These are phyloP conservation scores for Apteryx mantelli DNA, from an alignment of 2,113 vertebrate genomes.

Conservation along the genomic window DNA sequence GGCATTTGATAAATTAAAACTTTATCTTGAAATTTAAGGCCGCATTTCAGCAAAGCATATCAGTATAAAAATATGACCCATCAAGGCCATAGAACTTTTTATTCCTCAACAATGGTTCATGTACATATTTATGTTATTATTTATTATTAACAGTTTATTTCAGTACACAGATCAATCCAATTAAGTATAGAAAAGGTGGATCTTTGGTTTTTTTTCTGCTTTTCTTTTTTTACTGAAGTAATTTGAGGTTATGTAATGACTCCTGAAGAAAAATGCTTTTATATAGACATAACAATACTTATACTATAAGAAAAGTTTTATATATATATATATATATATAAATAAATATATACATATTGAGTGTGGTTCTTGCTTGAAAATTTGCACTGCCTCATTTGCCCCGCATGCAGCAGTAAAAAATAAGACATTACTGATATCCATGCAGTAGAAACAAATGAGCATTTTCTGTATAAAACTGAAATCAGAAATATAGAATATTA, in stretches of 20 bases:
- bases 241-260: not conserved
- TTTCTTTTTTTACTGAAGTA: not conserved
- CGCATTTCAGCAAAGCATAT: not conserved
- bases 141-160: not conserved
- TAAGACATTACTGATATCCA: not conserved
- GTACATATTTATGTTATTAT: not conserved
- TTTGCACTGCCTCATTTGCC: not conserved
- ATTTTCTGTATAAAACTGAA: not conserved
- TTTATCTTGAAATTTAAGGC: not conserved
- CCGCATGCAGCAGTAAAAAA: not conserved
- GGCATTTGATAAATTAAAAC: not conserved
- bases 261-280: not conserved
- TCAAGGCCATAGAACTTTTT: not conserved
- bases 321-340: not conserved
- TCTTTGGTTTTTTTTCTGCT: not conserved
- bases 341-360: not conserved
- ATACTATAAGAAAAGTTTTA: not conserved
- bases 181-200: not conserved
- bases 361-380: not conserved
- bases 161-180: not conserved
- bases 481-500: not conserved
- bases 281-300: not conserved
- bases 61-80: not conserved
- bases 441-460: not conserved
- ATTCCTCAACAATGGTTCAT: not conserved